These are phyloP conservation scores for Dendrolimus kikuchii DNA, from an alignment of 1,140 invertebrate species.

Conservation along the genomic window DNA sequence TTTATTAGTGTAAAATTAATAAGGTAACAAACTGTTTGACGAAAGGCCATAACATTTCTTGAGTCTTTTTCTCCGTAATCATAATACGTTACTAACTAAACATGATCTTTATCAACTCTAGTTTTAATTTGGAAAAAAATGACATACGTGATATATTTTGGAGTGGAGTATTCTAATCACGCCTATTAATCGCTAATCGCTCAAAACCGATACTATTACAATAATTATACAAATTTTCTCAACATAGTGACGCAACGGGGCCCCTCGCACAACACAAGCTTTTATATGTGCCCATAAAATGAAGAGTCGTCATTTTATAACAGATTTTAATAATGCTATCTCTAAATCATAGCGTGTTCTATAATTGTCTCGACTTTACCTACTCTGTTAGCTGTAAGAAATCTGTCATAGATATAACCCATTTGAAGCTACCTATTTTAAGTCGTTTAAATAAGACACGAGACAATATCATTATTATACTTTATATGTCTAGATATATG, in stretches of 20 bases:
- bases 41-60: too few relatives aligned
- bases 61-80: too few relatives aligned
- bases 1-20: too few relatives aligned
- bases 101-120: too few relatives aligned
- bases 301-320: constrained; percentile 21
- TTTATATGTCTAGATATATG: too few relatives aligned
- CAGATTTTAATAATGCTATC: constrained; percentile 15
- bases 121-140: too few relatives aligned
- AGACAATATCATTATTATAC: too few relatives aligned
- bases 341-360: background rate
- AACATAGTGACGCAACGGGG: constrained; percentile 45
- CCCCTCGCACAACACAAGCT: constrained; percentile 29
- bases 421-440: too few relatives aligned
- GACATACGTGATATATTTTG: too few relatives aligned
- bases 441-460: too few relatives aligned
- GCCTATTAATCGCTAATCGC: constrained; percentile 20
- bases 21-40: too few relatives aligned
- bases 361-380: background rate
- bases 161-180: background rate
- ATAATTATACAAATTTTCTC: constrained; percentile 37
- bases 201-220: constrained; percentile 11
- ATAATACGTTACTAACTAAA: too few relatives aligned
- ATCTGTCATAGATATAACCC: background rate
- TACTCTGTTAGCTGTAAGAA: background rate
- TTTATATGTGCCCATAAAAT: constrained; percentile 24